phyloP scores from a whole-genome alignment of 1,140 invertebrate genomes.

The Lepidurus couesii region DNA sequence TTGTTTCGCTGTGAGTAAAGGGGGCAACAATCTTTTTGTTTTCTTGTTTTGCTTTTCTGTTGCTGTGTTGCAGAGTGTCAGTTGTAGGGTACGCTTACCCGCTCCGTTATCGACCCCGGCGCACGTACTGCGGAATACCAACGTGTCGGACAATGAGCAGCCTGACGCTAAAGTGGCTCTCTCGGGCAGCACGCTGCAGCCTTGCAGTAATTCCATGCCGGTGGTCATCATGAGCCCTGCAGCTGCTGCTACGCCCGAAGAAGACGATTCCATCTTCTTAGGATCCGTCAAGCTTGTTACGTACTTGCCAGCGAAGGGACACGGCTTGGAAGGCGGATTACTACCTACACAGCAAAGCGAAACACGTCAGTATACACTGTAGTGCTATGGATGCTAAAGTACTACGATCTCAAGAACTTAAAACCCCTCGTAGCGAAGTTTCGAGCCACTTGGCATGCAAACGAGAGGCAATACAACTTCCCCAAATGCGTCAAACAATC shows the following conservation, averaged over 20 bases:
- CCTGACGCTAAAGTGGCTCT: constrained; percentile 20
- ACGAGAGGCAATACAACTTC: background rate
- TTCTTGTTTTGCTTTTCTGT: background rate
- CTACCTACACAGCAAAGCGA: background rate
- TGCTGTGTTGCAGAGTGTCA: background rate
- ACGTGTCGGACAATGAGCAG: constrained; percentile 20
- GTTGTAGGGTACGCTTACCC: constrained; percentile 10
- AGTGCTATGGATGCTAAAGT: background rate
- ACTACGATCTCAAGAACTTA: background rate
- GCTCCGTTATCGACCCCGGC: constrained; percentile 8
- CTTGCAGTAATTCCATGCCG: constrained; percentile 18
- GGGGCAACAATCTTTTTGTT: background rate
- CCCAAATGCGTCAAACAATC: background rate
- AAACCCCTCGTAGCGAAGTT: background rate
- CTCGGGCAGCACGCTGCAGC: constrained; percentile 7
- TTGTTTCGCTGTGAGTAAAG: background rate
- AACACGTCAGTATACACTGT: background rate
- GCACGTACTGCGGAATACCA: constrained; percentile 16
- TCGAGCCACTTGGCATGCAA: constrained; percentile 6
- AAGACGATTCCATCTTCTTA: background rate
- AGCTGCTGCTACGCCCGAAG: background rate
- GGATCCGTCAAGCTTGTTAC: constrained; percentile 21
- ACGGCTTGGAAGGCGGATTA: constrained; percentile 20
- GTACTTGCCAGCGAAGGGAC: constrained; percentile 7
- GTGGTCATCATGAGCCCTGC: constrained; percentile 11